phyloP scores from a whole-genome alignment of 1,140 invertebrate species.

The Nylanderia fulva region DNA sequence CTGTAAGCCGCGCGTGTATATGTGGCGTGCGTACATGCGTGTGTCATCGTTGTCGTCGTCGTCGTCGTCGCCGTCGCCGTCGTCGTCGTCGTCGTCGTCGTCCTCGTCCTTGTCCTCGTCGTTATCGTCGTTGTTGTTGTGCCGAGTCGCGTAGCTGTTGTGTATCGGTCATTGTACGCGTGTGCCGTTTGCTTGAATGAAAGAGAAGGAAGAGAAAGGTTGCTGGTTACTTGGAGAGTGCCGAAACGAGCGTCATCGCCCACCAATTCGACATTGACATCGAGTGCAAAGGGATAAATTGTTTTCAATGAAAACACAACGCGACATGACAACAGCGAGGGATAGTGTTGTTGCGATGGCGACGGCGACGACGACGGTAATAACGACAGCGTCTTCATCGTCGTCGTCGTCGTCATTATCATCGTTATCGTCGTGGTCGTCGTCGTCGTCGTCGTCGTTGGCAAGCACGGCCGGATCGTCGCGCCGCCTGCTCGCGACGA shows the following conservation, averaged over 20 bases:
- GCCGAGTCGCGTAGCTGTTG: background rate
- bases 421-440: conserved; percentile 2
- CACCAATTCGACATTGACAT: conserved; percentile 27
- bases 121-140: background rate
- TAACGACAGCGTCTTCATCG: background rate
- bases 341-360: background rate
- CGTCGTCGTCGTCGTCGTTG: background rate
- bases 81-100: background rate
- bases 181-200: conserved; percentile 38
- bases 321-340: background rate
- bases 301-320: background rate
- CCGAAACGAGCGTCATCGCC: background rate
- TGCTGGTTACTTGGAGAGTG: conserved; percentile 12
- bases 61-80: background rate
- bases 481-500: conserved; percentile 27
- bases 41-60: conserved; percentile 34
- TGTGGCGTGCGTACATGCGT: conserved; percentile 69
- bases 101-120: too few species aligned
- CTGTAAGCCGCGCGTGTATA: conserved; percentile 59
- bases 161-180: background rate
- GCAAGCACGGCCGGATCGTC: background rate
- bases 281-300: background rate
- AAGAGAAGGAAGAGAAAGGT: background rate
- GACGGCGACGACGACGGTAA: background rate
- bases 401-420: background rate